Evolutionary conservation across 2,113 vertebrate genomes (phyloP), one percentile per base, ranked within the genome.

Genomic region (Anarrhichthys ocellatus): DNA sequence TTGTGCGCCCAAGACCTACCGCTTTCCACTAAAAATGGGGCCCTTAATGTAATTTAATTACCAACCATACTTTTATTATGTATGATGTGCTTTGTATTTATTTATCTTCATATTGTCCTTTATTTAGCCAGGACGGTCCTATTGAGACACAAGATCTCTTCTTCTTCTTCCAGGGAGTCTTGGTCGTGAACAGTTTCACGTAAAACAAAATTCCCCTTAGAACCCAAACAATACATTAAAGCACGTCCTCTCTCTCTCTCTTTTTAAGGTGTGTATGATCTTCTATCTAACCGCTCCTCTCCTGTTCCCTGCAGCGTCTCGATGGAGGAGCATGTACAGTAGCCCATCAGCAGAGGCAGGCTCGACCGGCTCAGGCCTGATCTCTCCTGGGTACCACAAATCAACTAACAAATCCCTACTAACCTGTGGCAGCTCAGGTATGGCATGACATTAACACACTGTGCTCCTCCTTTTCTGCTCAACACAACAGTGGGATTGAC

Each of bases 371-470:
- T 95, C 96, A 84, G 95, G 96, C 90, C 93, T 96, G 95, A 96
- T 96, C 91, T 97, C 96, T 93, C 96, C 97, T 82, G 97, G 96
- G 96, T 96, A 97, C 95, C 96, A 96, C 95, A 98, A 97, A 97
- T 96, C 97, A 87, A 97, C 97, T 98, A 97, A 97, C 96, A 98
- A 97, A 97, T 93, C 96, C 92, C 95, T 98, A 97, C 97, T 98
- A 98, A 97, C 97, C 93, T 97, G 96, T 97, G 97, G 96, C 96
- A 96, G 91, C 95, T 97, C 97, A 98, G 97, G 97, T 98, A 98
- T 84, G 97, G 96, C 96, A 94, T 94, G 96, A 91, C 92, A 88
- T 93, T 95, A 96, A 95, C 93, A 90, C 86, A 75, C 82, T 22
- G 61, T 58, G 89, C 88, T 90, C 69, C 73, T 78, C 42, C 36